Evolutionary conservation across 2,113 vertebrate species (phyloP).

Genomic region (Pelecanoides urinatrix): DNA sequence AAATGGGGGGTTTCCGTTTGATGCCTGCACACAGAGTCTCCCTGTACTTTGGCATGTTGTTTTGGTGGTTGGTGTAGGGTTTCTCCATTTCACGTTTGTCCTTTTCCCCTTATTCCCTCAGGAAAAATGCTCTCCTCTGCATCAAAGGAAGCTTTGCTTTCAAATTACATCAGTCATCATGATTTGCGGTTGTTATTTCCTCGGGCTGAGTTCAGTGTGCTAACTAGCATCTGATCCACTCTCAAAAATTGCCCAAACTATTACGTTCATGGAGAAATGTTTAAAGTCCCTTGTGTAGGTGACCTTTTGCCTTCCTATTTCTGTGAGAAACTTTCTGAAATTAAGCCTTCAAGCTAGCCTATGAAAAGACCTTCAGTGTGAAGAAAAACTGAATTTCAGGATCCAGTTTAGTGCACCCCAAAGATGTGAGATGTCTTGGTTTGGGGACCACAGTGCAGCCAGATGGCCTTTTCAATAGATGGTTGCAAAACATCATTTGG

Average conservation of each 20-base stretch:
- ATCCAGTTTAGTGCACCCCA: not conserved
- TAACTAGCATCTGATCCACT: not conserved
- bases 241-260: not conserved
- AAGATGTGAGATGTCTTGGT: not conserved
- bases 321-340: not conserved
- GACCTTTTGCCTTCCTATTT: not conserved
- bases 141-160: not conserved
- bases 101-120: not conserved
- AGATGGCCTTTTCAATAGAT: not conserved
- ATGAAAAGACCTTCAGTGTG: not conserved
- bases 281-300: not conserved
- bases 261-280: not conserved
- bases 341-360: not conserved
- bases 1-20: not conserved
- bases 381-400: not conserved
- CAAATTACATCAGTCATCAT: not conserved
- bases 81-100: not conserved
- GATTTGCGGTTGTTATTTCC: not conserved
- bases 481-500: not conserved
- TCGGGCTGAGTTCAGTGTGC: not conserved
- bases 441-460: not conserved
- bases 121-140: not conserved
- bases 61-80: not conserved
- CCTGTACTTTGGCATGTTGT: accelerated
- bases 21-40: accelerated